Evolutionary conservation across 2,888 invertebrate species (phyloP).

Genomic region (Melanotus villosus): DNA sequence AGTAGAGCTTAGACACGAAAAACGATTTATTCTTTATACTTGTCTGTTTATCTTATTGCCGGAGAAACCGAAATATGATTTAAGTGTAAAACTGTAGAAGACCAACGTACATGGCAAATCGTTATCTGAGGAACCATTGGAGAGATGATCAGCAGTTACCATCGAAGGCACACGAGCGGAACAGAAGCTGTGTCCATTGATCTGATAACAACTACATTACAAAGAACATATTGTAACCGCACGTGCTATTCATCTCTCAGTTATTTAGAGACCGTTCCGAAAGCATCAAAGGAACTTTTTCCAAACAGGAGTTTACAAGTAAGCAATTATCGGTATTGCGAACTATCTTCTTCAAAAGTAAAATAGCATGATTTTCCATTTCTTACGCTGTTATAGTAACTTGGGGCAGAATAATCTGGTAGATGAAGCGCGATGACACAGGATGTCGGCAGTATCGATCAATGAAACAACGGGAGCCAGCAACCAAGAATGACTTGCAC

Average conservation of each 20-base stretch:
- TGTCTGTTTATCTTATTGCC: constrained; percentile 26
- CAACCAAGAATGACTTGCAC: constrained; percentile 68
- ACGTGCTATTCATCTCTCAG: constrained; percentile 62
- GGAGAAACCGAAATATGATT: background rate
- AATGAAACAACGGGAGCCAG: constrained; percentile 65
- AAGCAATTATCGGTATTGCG: background rate
- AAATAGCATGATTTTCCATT: constrained; percentile 38
- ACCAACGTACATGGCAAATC: constrained; percentile 22
- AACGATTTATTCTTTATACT: constrained; percentile 39
- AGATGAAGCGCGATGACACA: constrained; percentile 63
- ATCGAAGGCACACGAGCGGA: constrained; percentile 49
- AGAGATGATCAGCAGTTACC: constrained; percentile 47
- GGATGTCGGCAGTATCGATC: constrained; percentile 66
- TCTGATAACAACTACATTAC: constrained; percentile 58
- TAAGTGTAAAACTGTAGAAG: background rate
- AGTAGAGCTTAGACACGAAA: constrained; percentile 33
- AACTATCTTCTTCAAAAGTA: constrained; percentile 5
- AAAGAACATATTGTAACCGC: constrained; percentile 61
- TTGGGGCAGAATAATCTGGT: constrained; percentile 48
- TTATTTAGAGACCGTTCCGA: constrained; percentile 61
- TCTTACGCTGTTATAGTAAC: constrained; percentile 37
- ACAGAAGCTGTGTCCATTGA: constrained; percentile 55
- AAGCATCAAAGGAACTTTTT: constrained; percentile 21
- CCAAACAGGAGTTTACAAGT: background rate
- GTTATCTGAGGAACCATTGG: background rate